Percentiles rank a stretch among this genome's conserved stretches.
These are phyloP conservation scores for Hystrix cristata DNA, from an alignment of 2,113 vertebrate genomes.

Conservation along the genomic window DNA sequence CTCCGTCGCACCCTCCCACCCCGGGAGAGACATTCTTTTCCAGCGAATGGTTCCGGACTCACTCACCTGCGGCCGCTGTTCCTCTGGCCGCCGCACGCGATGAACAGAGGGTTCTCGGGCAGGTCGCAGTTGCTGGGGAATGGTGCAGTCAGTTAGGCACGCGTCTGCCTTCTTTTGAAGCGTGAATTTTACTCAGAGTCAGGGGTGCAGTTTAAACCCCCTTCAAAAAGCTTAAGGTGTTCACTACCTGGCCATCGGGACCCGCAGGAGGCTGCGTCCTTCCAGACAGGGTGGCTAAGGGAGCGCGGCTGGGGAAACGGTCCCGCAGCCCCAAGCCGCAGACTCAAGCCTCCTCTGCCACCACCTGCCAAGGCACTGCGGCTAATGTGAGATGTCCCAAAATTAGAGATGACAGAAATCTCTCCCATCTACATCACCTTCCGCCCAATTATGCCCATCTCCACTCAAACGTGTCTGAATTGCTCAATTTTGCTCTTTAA, in stretches of 20 bases:
- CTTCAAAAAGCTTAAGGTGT: not conserved
- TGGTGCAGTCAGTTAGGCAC: slow-evolving; percentile 21
- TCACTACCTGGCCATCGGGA: not conserved
- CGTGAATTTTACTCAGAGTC: not conserved
- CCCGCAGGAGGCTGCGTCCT: not conserved
- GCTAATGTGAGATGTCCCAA: not conserved
- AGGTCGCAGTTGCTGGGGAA: slow-evolving; percentile 87
- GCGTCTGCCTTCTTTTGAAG: not conserved
- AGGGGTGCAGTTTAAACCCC: not conserved
- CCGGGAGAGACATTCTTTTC: fast-evolving
- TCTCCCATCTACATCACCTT: not conserved
- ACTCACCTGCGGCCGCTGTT: slow-evolving; percentile 81
- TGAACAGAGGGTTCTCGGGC: slow-evolving; percentile 90
- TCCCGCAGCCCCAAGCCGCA: not conserved
- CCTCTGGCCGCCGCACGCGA: slow-evolving; percentile 82
- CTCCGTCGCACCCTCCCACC: not conserved
- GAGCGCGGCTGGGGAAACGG: fast-evolving
- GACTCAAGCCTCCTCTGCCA: not conserved
- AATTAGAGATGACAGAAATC: not conserved
- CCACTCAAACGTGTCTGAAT: not conserved
- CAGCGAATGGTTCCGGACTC: not conserved
- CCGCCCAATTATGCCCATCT: not conserved
- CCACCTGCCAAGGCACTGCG: not conserved
- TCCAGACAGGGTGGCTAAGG: fast-evolving
- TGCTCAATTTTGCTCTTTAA: not conserved